Conservation (phyloP, 2,113 vertebrate genomes). For the Pan paniscus region DNA sequence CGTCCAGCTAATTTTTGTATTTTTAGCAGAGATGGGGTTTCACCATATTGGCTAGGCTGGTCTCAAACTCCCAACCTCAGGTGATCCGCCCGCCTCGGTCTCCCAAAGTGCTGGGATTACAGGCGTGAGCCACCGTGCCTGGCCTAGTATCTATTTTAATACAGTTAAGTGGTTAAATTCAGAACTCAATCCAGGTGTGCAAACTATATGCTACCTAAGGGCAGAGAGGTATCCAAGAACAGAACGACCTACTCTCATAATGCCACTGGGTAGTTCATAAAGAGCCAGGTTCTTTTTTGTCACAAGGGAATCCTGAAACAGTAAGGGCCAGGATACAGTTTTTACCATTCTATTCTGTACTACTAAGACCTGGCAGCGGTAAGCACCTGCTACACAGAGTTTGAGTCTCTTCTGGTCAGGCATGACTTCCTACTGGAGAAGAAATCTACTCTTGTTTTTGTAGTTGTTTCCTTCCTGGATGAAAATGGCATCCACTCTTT, state of each 20-base stretch:
- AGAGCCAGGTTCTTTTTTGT: not conserved
- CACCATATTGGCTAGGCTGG: too few species aligned
- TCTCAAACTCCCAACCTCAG: too few species aligned
- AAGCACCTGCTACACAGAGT: not conserved
- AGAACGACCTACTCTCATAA: not conserved
- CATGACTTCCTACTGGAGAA: not conserved
- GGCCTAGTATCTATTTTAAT: not conserved
- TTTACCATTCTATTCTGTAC: not conserved
- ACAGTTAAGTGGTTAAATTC: not conserved
- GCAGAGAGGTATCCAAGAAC: not conserved
- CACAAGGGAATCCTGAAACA: not conserved
- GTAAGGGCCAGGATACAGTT: not conserved
- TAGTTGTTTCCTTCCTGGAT: not conserved
- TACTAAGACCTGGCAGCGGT: not conserved
- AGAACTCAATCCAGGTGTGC: not conserved
- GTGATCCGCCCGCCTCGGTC: too few species aligned
- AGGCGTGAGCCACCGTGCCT: too few species aligned
- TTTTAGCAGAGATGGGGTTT: too few species aligned
- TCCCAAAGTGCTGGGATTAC: too few species aligned
- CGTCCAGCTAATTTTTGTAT: too few species aligned
- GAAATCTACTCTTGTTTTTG: not conserved
- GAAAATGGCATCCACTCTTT: not conserved
- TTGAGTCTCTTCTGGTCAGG: not conserved
- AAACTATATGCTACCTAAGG: not conserved
- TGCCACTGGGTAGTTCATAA: not conserved